A percentile compares a stretch with the other conserved stretches of the same genome.
Evolutionary conservation across 2,113 vertebrate species (phyloP).

Genomic region (Benthochromis sp.): DNA sequence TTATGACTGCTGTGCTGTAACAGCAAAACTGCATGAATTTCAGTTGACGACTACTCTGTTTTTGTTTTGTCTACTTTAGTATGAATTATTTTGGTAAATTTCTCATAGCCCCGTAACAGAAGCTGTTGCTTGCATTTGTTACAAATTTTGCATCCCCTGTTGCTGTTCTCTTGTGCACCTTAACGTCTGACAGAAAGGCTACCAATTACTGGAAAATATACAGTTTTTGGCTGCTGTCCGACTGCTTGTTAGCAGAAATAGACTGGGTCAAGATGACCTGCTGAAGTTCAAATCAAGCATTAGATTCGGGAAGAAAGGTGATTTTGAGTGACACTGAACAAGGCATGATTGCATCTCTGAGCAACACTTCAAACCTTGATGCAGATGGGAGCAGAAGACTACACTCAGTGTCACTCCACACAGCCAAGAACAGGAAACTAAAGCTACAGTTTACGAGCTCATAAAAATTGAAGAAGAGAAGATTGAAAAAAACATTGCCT

Average conservation of each 20-base stretch:
- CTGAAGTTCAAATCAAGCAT: background rate
- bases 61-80: background rate
- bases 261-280: background rate
- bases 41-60: background rate
- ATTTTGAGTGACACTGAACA: background rate
- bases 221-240: background rate
- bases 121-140: background rate
- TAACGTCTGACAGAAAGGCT: background rate
- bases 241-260: background rate
- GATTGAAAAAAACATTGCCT: background rate
- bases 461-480: background rate
- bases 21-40: background rate
- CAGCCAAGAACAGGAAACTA: background rate
- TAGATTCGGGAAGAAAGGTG: background rate
- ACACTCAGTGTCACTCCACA: too few species aligned
- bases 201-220: background rate
- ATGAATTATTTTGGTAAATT: background rate
- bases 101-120: background rate
- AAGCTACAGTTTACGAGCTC: background rate
- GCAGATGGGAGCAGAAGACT: background rate
- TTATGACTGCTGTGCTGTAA: background rate
- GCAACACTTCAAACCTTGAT: background rate
- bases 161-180: background rate
- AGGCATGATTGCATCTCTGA: background rate
- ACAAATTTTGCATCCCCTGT: background rate